These are phyloP conservation scores for Armadillidium nasatum DNA, from an alignment of 1,140 invertebrate species.

Conservation along the genomic window DNA sequence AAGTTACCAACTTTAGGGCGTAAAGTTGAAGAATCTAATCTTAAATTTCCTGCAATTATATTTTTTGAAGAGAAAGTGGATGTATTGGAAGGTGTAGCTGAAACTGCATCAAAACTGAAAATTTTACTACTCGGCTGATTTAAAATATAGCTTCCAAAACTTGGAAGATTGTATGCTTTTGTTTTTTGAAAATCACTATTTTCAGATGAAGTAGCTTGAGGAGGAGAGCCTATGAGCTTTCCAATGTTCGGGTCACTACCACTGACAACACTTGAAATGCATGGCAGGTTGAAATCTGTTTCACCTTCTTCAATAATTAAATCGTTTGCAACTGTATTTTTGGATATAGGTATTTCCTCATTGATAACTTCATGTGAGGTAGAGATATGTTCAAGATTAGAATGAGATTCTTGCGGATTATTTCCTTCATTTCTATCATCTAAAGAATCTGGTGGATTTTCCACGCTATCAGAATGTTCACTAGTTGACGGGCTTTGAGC, in stretches of 20 bases:
- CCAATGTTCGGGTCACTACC: background rate
- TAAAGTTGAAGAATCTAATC: background rate
- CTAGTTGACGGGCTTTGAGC: no score
- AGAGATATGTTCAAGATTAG: no score
- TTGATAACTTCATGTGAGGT: no score
- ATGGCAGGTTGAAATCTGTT: background rate
- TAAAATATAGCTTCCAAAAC: background rate
- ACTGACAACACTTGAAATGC: background rate
- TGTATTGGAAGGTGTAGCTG: background rate
- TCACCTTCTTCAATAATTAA: background rate
- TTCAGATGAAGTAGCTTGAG: background rate
- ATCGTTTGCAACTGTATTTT: background rate
- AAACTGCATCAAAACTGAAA: background rate
- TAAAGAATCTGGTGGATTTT: no score
- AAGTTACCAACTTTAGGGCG: no score
- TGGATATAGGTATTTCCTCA: no score
- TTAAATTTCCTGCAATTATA: background rate
- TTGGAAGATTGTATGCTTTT: no score
- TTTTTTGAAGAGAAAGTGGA: background rate
- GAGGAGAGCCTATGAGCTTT: background rate
- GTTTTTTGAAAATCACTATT: no score
- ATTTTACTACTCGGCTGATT: background rate
- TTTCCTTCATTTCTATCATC: no score
- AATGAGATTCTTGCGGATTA: no score
- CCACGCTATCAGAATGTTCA: no score